A percentile compares a stretch with the other conserved stretches of the same genome.
phyloP scores from a whole-genome alignment of 2,888 invertebrate genomes.

The Osmoderma eremita region DNA sequence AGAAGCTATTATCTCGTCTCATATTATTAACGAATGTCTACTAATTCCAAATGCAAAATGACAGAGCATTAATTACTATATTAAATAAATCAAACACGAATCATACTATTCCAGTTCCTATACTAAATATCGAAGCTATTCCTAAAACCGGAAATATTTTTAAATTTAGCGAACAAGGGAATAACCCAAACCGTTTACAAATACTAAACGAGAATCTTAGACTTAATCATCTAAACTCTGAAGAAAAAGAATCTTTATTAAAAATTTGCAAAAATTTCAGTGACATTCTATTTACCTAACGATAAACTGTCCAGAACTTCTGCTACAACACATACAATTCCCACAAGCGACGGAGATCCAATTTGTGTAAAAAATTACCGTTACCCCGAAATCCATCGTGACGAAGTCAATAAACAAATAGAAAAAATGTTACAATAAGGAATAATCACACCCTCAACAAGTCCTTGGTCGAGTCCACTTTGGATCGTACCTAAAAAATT shows the following conservation, averaged over 20 bases:
- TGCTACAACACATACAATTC: not conserved
- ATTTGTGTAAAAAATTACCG: not conserved
- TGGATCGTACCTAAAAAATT: slow-evolving; percentile 56
- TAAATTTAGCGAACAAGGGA: too few species aligned
- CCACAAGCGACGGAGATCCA: slow-evolving; percentile 1
- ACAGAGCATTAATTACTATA: not conserved
- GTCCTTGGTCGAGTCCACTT: slow-evolving; percentile 50
- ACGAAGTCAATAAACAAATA: slow-evolving; percentile 49
- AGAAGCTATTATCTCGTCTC: slow-evolving; percentile 2
- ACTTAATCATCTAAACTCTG: slow-evolving; percentile 6
- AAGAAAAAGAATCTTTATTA: not conserved
- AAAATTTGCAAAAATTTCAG: not conserved
- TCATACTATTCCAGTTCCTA: not conserved
- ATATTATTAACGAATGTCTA: not conserved
- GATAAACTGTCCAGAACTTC: slow-evolving; percentile 1
- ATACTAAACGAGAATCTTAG: not conserved
- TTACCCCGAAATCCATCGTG: slow-evolving; percentile 55
- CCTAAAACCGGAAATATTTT: not conserved
- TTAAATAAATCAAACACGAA: not conserved
- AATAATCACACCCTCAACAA: slow-evolving; percentile 50
- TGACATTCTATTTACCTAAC: slow-evolving; percentile 6
- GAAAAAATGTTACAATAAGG: slow-evolving; percentile 11
- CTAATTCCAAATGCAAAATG: slow-evolving; percentile 8
- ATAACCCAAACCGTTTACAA: not conserved
- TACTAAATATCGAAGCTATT: not conserved